These are phyloP conservation scores for Drosophila takahashii DNA, from an alignment of 1,140 invertebrate species.

Conservation along the genomic window DNA sequence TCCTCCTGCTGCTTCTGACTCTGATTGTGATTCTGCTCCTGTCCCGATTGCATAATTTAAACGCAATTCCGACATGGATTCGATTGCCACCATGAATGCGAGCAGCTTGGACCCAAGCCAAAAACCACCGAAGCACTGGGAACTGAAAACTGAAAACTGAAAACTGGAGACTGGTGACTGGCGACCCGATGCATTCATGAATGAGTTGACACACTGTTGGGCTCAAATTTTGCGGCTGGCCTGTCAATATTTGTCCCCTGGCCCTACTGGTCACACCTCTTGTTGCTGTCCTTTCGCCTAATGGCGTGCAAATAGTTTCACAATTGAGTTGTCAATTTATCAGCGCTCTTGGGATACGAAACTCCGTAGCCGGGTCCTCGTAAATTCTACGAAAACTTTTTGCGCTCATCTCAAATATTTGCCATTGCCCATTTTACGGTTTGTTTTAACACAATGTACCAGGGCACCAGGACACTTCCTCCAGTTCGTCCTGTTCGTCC, in stretches of 20 bases:
- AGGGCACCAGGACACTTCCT: background rate
- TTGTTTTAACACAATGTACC: constrained; percentile 35
- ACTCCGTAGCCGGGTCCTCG: constrained; percentile 18
- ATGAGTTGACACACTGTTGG: constrained; percentile 52
- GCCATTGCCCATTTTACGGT: constrained; percentile 53
- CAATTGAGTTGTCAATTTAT: constrained; percentile 66
- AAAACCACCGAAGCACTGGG: constrained; percentile 6
- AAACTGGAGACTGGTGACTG: background rate
- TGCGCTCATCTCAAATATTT: constrained; percentile 61
- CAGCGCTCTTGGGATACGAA: background rate
- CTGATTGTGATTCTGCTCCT: background rate
- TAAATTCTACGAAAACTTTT: constrained; percentile 44
- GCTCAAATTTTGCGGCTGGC: constrained; percentile 39
- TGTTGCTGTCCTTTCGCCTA: constrained; percentile 46
- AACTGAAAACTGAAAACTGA: no score
- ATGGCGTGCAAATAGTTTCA: constrained; percentile 65
- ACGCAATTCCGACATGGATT: constrained; percentile 56
- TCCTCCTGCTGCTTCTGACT: background rate
- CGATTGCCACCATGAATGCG: constrained; percentile 39
- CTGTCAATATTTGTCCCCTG: constrained; percentile 46
- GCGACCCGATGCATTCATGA: constrained; percentile 53
- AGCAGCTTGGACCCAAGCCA: constrained; percentile 5
- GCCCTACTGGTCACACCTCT: constrained; percentile 38
- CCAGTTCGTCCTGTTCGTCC: background rate
- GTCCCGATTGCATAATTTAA: constrained; percentile 55